Conservation (phyloP, 1,140 invertebrate species). For the Megalonaias nervosa region DNA sequence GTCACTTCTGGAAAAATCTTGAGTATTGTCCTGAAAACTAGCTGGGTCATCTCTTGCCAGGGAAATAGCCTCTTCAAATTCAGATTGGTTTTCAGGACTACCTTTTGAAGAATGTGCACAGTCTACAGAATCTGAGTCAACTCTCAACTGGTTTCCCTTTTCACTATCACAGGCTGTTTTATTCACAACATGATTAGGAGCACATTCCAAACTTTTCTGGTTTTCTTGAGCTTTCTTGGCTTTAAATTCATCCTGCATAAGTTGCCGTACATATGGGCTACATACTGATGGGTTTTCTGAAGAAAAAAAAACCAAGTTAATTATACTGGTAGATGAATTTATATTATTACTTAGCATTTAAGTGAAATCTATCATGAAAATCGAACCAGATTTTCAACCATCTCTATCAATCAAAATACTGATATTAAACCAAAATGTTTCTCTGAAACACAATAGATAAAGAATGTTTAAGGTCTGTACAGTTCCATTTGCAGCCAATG, state of each 20-base stretch:
- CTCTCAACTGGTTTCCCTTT: neutral
- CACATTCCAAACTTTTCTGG: neutral
- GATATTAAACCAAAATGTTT: too few species aligned
- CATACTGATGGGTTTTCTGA: slow-evolving; percentile 47
- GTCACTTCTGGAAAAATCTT: neutral
- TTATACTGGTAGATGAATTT: neutral
- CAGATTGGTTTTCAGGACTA: neutral
- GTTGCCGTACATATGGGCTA: slow-evolving; percentile 54
- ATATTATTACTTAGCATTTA: neutral
- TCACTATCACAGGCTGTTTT: neutral
- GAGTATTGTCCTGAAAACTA: too few species aligned
- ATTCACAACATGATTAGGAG: neutral
- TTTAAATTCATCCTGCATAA: slow-evolving; percentile 57
- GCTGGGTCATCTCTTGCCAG: too few species aligned
- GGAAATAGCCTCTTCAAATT: neutral
- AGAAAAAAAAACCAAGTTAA: slow-evolving; percentile 24
- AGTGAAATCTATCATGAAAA: neutral
- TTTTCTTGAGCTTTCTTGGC: slow-evolving; percentile 18
- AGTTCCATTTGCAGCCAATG: too few species aligned
- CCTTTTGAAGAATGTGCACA: neutral
- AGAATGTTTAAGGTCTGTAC: too few species aligned
- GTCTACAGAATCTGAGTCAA: neutral
- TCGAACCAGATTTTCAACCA: neutral
- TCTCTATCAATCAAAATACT: neutral
- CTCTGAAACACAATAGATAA: too few species aligned